These are phyloP conservation scores for Machimus atricapillus DNA, from an alignment of 2,888 invertebrate genomes.

Conservation along the genomic window DNA sequence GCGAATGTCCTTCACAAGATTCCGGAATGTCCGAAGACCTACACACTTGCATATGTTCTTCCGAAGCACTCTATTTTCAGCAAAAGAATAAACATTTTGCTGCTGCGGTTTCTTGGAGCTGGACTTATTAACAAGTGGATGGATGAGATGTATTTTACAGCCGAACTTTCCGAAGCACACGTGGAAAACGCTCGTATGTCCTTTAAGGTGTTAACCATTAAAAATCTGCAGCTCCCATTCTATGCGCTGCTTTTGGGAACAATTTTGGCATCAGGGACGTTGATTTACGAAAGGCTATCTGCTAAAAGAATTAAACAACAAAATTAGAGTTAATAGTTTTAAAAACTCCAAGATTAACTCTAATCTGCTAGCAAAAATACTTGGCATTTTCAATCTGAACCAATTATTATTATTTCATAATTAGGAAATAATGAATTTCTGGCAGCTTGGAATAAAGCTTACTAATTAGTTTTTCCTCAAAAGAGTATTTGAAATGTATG, in stretches of 20 bases:
- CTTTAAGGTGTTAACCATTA: constrained; percentile 57
- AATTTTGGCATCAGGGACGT: not conserved
- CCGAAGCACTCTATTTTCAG: constrained; percentile 56
- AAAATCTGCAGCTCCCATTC: constrained; percentile 59
- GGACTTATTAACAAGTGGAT: constrained; percentile 60
- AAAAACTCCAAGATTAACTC: not conserved
- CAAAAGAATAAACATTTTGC: constrained; percentile 54
- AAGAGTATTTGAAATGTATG: no score
- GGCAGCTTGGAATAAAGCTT: no score
- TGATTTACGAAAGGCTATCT: not conserved
- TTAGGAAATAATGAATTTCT: no score
- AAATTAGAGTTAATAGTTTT: not conserved
- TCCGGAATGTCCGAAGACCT: constrained; percentile 60
- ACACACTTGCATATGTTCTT: constrained; percentile 58
- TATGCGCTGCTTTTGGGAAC: constrained; percentile 55
- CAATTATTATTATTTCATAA: no score
- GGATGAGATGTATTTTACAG: constrained; percentile 49
- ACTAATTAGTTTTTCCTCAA: no score
- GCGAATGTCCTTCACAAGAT: constrained; percentile 57
- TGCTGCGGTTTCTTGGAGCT: constrained; percentile 54
- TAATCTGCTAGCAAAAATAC: no score
- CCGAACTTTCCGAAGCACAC: not conserved
- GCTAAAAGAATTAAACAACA: not conserved
- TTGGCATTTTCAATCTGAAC: no score
- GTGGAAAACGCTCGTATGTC: constrained; percentile 1